Percentiles rank a stretch among this genome's conserved stretches.
Evolutionary conservation across 2,113 vertebrate genomes (phyloP).

Genomic region (Mormyrus iriodes): DNA sequence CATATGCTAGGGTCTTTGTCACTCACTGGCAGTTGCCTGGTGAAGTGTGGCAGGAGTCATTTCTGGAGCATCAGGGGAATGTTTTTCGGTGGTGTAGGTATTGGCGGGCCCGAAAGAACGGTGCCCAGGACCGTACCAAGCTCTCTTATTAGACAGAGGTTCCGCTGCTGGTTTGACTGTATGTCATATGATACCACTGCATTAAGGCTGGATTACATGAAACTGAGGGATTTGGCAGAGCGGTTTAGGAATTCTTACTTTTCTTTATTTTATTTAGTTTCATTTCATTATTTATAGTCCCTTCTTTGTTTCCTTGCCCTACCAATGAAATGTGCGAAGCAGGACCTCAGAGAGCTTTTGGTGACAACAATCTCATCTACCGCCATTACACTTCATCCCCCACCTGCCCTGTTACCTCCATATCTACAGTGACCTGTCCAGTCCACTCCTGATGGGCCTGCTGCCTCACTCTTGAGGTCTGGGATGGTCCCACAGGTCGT

Average conservation of each 20-base stretch:
- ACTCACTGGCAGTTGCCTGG: background rate
- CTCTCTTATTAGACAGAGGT: constrained; percentile 32
- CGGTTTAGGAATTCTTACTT: background rate
- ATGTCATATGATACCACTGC: constrained; percentile 30
- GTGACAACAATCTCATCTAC: background rate
- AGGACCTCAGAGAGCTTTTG: background rate
- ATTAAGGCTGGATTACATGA: constrained; percentile 31
- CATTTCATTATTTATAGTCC: background rate
- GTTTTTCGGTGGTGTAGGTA: constrained; percentile 22
- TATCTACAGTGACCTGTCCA: background rate
- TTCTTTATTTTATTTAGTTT: background rate
- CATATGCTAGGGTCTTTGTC: background rate
- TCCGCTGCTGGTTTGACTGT: constrained; percentile 35
- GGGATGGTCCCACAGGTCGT: background rate
- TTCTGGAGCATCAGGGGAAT: background rate
- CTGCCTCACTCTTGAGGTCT: background rate
- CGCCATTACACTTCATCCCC: background rate
- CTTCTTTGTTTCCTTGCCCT: background rate
- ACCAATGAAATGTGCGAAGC: background rate
- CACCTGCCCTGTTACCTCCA: background rate
- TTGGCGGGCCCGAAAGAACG: constrained; percentile 21
- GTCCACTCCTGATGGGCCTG: background rate
- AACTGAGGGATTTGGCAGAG: constrained; percentile 18
- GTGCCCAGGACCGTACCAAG: constrained; percentile 28
- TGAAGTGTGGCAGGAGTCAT: background rate